Evolutionary conservation across 37 sponge, comb jelly and placozoan genomes (phyloP), one percentile per base, ranked within the genome.

Genomic region (Diacarnus erythraeanus): DNA sequence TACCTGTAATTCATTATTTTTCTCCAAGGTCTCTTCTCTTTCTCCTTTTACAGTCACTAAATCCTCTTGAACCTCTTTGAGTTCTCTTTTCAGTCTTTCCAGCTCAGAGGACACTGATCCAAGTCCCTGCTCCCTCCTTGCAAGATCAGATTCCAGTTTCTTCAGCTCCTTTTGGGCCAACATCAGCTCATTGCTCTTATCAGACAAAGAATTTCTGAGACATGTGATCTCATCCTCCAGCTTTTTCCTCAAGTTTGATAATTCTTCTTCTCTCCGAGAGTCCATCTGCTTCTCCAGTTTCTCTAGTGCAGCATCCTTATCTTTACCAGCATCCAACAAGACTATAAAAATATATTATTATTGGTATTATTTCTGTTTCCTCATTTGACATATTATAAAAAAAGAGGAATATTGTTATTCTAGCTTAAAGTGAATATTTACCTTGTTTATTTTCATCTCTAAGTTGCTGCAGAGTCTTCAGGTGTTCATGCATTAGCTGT

Each of bases 1-100:
- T 76, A 90, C 90, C 78, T 76, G 70, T n/a, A 90, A 59, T 23
- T 63, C 26, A 57, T 82, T 57, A 23, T 38, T 72, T 39, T 90
- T 74, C 17, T 57, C 69, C 67, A 47, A 77, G 15, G 31, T 47
- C 31, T 56, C 42, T 78, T 76, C 79, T 44, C 41, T 35, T 73
- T 77, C 38, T 21, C 33, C 37, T 30, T 57, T 59, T 5, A 47
- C 12, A n/a, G 20, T n/a, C 22, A 20, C 54, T 29, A 73, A 26
- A 5, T 72, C 83, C 33, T 59, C 34, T 17, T 74, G 69, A 6
- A 57, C 31, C 0, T 18, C 31, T 0, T n/a, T 57, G 30, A 90
- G 38, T 67, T 86, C 75, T 5, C n/a, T 31, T 42, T 57, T 47
- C 25, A 86, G 79, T 29, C 18, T 31, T 18, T 81, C 42, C 17